Evolutionary conservation across 2,888 invertebrate genomes (phyloP).

Genomic region (Hydrotaea cyrtoneurina): DNA sequence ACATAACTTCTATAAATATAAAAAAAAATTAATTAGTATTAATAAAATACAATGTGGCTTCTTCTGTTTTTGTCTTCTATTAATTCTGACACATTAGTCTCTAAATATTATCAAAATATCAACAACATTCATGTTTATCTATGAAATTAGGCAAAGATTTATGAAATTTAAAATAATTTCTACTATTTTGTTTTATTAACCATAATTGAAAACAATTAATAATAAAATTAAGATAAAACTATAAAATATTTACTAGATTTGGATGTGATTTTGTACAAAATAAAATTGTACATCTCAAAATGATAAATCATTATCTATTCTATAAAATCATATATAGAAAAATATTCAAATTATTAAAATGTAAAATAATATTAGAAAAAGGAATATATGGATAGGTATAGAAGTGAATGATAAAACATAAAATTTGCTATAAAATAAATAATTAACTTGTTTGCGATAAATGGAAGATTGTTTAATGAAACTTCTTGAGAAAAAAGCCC

Average conservation of each 20-base stretch:
- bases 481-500: constrained; percentile 42
- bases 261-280: constrained; percentile 15
- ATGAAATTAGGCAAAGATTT: no score
- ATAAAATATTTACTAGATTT: constrained; percentile 45
- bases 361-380: neutral
- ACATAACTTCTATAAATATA: neutral
- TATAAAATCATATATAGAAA: constrained; percentile 18
- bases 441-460: constrained; percentile 69
- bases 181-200: constrained; percentile 42
- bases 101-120: neutral
- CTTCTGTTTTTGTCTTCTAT: neutral
- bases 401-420: constrained; percentile 8
- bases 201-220: constrained; percentile 7
- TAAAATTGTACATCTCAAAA: neutral
- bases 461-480: constrained; percentile 61
- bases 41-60: constrained; percentile 1
- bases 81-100: neutral
- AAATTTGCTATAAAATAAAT: constrained; percentile 62
- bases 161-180: neutral
- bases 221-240: neutral
- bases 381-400: neutral
- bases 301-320: neutral
- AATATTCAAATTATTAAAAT: constrained; percentile 30
- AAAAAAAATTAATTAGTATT: neutral
- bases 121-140: neutral